Base-by-base conservation (phyloP, 2,888 invertebrate genomes). In the Pseudococcus jackbeardsleyi region DNA sequence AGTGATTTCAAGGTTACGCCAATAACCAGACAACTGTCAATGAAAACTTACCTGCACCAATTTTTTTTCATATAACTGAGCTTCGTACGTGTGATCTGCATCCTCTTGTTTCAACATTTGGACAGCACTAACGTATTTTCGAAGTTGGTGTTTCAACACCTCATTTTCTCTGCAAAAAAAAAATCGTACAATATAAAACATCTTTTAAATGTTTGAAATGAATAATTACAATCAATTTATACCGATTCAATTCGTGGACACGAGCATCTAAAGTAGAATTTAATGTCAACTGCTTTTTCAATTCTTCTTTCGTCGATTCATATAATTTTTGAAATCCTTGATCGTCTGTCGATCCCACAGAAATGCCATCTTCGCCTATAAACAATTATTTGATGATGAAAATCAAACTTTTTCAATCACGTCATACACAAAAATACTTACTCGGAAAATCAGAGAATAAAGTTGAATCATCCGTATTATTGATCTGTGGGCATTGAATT, bases 91-190 rank as follows among this genome's bases (percentile, higher is more conserved):
- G 90, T 93, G 93, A 91, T 93, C 93, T 77, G 92, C 92, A 85
- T 91, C 91, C 12, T 91, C 90, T 90, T 92, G 92, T 89, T 91
- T 94, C 90, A 97, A 92, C 93, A 96, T 94, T 92, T 96, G 96
- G 64, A 97, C 96, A n/a, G 97, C 97, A 87, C 95, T 95, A 90
- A 97, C 95, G 91, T 97, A 97, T 91, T 96, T 96, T 90, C 95
- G 94, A 89, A 97, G 91, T 91, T 97, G 97, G 90, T 96, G 96
- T 91, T 96, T 96, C 90, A 97, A 92, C 90, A 95, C 92, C 89
- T 96, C 95, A 92, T 97, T 97, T 92, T 97, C 97, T 91, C 96
- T 95, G 33, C 33, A 39, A 0, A n/a, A 54, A n/a, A 54, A 50
- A 54, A n/a, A n/a, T 7, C 39, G 17, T 39, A 59, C 39, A 17